These are phyloP conservation scores for Dryobotodes eremita DNA, from an alignment of 2,888 invertebrate species.

Conservation along the genomic window DNA sequence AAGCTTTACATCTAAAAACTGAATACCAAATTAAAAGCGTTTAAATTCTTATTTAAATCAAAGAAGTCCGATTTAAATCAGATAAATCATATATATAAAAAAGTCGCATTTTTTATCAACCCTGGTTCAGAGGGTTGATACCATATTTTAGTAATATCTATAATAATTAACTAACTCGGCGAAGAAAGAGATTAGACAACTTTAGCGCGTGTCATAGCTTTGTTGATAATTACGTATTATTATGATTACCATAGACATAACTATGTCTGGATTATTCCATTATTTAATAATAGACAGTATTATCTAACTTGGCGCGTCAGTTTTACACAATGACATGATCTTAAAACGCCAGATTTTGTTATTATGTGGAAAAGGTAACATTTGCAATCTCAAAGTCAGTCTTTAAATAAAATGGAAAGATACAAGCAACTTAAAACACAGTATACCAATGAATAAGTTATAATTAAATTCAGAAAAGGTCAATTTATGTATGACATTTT, in stretches of 20 bases:
- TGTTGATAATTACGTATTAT: slow-evolving; percentile 51
- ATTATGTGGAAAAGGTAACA: neutral
- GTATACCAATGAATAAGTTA: slow-evolving; percentile 9
- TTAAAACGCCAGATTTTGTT: neutral
- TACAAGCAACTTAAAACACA: neutral
- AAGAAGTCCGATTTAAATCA: too few relatives aligned
- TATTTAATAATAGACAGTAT: slow-evolving; percentile 33
- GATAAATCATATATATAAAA: too few relatives aligned
- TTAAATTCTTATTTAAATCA: too few relatives aligned
- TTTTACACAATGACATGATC: neutral
- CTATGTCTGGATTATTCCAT: slow-evolving; percentile 53
- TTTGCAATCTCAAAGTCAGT: neutral
- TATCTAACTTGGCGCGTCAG: neutral
- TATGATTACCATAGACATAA: slow-evolving; percentile 47
- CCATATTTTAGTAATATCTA: slow-evolving; percentile 19
- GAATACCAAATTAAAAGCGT: too few relatives aligned
- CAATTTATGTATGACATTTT: slow-evolving; percentile 21
- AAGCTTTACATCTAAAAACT: too few relatives aligned
- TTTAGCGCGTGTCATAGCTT: slow-evolving; percentile 28
- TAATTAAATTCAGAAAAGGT: slow-evolving; percentile 29
- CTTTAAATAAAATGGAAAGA: neutral
- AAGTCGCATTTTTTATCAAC: too few relatives aligned
- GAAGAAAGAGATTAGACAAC: slow-evolving; percentile 42
- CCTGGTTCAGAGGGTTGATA: too few relatives aligned
- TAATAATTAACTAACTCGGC: slow-evolving; percentile 8